A percentile compares a stretch with the other conserved stretches of the same genome.
phyloP scores from a whole-genome alignment of 2,797 vertebrate genomes.

The Diplodus sargus region DNA sequence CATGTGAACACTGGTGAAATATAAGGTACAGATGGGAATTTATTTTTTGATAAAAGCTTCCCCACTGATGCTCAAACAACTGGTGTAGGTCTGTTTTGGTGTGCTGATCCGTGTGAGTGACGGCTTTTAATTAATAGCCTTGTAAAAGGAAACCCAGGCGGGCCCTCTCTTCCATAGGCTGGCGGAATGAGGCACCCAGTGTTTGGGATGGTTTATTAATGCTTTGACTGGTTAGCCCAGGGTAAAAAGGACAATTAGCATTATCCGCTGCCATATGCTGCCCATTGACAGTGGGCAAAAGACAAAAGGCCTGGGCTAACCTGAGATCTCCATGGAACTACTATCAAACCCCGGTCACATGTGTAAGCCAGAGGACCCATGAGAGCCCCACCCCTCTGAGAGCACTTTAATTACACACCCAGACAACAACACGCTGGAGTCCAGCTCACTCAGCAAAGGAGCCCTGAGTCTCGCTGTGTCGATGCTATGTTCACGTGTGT shows the following conservation, averaged over 20 bases:
- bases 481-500: conserved; percentile 47
- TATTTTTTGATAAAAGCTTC: conserved; percentile 36
- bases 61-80: conserved; percentile 46
- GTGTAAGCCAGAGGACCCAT: conserved; percentile 79
- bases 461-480: conserved; percentile 56
- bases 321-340: conserved; percentile 84
- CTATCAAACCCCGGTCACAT: conserved; percentile 80
- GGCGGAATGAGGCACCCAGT: conserved; percentile 77
- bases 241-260: conserved; percentile 89
- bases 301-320: conserved; percentile 83
- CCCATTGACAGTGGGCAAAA: conserved; percentile 84
- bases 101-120: conserved; percentile 78
- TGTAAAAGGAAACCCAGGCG: conserved; percentile 82
- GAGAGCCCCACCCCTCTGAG: conserved; percentile 77
- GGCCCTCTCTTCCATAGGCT: conserved; percentile 69
- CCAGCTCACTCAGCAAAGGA: conserved; percentile 77
- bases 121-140: conserved; percentile 83
- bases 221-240: conserved; percentile 83
- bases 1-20: not conserved
- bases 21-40: conserved; percentile 1
- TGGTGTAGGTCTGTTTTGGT: conserved; percentile 50
- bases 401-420: conserved; percentile 80
- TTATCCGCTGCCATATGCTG: conserved; percentile 88
- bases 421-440: conserved; percentile 73
- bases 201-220: conserved; percentile 87